A percentile compares a stretch with the other conserved stretches of the same genome.
Evolutionary conservation across 2,113 vertebrate genomes (phyloP).

Genomic region (Anarrhichthys ocellatus): DNA sequence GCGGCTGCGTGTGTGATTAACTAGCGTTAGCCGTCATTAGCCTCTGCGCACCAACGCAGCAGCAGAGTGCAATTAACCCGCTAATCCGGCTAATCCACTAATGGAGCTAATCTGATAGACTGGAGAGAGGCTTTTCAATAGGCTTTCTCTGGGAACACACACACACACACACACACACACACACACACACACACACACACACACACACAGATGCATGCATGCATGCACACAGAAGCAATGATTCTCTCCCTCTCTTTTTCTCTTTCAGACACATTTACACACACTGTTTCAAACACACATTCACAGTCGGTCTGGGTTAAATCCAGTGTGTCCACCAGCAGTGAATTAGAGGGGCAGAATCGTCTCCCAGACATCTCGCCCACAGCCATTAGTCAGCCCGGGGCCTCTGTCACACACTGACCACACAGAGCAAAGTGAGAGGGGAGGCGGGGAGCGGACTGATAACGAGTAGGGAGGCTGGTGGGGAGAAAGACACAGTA

Average conservation of each 20-base stretch:
- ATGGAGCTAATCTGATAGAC: conserved; percentile 83
- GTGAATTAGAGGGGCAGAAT: conserved; percentile 66
- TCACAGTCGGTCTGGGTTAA: conserved; percentile 56
- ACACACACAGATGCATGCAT: conserved; percentile 25
- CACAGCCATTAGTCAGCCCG: conserved; percentile 70
- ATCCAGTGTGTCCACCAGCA: conserved; percentile 68
- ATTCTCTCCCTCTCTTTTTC: conserved; percentile 27
- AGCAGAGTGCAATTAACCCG: conserved; percentile 82
- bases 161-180: conserved; percentile 46
- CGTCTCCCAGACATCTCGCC: conserved; percentile 66
- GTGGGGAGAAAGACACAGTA: conserved; percentile 15
- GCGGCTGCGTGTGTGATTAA: conserved; percentile 80
- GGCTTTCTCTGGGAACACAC: conserved; percentile 62
- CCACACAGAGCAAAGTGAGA: conserved; percentile 55
- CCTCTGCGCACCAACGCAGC: conserved; percentile 74
- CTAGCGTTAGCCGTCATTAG: conserved; percentile 79
- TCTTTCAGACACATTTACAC: conserved; percentile 63
- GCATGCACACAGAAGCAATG: conserved; percentile 22
- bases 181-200: conserved; percentile 50
- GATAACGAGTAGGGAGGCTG: conserved; percentile 41
- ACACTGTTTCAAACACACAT: conserved; percentile 52
- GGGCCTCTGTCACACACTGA: conserved; percentile 70
- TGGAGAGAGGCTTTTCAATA: conserved; percentile 71
- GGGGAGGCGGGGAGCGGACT: conserved; percentile 6
- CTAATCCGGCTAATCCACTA: conserved; percentile 83